Conservation (phyloP, 2,113 vertebrate genomes). For the Parus major region DNA sequence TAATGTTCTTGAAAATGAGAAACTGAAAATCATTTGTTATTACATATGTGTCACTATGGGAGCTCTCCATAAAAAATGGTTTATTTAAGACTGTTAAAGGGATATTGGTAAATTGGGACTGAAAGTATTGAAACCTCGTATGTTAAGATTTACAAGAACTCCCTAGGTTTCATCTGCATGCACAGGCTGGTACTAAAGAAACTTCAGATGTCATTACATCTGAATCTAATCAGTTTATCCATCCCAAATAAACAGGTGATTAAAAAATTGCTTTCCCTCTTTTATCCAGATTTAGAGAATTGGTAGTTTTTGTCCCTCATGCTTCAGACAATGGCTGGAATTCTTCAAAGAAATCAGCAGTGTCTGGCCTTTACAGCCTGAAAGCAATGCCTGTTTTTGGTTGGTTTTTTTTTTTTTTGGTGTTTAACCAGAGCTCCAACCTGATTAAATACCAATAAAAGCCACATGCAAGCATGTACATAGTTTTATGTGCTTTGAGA, state of each 20-base stretch:
- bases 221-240: neutral
- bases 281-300: neutral
- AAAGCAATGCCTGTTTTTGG: neutral
- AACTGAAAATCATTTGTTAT: neutral
- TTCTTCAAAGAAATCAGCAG: neutral
- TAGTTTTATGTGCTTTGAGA: neutral
- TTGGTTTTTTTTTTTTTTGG: no score
- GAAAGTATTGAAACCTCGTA: neutral
- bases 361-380: neutral
- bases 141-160: neutral
- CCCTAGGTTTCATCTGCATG: neutral
- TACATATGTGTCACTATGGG: neutral
- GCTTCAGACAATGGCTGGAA: neutral
- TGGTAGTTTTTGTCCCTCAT: neutral
- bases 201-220: neutral
- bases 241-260: neutral
- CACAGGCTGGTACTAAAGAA: neutral
- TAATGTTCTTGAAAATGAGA: neutral
- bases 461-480: no score
- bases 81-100: neutral
- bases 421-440: neutral
- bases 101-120: neutral
- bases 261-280: neutral
- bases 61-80: neutral
- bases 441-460: no score